phyloP scores from a whole-genome alignment of 2,888 invertebrate species.

The Lasioglossum zephyrum region DNA sequence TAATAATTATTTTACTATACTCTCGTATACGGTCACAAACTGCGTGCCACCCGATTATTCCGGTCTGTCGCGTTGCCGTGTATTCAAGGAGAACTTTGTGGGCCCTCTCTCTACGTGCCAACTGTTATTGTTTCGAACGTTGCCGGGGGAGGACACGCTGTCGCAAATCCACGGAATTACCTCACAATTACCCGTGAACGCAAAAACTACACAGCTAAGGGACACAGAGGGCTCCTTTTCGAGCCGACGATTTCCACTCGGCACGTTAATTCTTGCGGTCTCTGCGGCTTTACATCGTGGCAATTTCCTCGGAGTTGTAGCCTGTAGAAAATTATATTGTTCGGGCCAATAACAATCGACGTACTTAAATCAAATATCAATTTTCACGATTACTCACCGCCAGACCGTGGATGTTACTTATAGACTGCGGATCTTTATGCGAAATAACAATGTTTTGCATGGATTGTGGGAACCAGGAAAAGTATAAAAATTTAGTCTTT shows the following conservation, averaged over 20 bases:
- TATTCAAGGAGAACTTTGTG: constrained; percentile 27
- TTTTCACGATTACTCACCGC: not conserved
- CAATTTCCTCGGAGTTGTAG: no score
- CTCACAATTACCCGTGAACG: not conserved
- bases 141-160: not conserved
- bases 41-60: constrained; percentile 60
- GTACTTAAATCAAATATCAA: not conserved
- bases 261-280: not conserved
- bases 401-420: not conserved
- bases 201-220: not conserved
- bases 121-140: not conserved
- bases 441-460: no score
- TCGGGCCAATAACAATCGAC: no score
- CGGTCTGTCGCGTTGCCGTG: constrained; percentile 38
- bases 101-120: constrained; percentile 30
- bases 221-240: constrained; percentile 1
- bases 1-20: constrained; percentile 78
- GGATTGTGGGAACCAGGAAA: no score
- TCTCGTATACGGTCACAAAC: constrained; percentile 67
- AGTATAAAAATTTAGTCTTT: no score
- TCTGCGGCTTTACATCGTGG: not conserved
- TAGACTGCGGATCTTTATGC: no score
- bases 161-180: not conserved
- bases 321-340: no score
- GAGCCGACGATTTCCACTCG: not conserved